Evolutionary conservation across 2,888 invertebrate genomes (phyloP).

Genomic region (Drosophila nigricruria): DNA sequence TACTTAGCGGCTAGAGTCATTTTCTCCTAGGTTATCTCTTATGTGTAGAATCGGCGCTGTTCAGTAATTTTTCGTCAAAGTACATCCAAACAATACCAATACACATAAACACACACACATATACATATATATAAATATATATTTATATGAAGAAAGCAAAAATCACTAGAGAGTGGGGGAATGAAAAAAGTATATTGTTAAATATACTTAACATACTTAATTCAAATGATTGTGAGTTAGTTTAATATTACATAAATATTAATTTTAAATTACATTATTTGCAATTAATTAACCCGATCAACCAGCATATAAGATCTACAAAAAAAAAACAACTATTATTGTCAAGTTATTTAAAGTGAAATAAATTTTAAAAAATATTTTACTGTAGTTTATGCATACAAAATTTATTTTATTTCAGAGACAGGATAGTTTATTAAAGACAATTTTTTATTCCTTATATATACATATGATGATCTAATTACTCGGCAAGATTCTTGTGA

Average conservation of each 20-base stretch:
- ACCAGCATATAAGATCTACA: constrained; percentile 70
- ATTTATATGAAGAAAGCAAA: constrained; percentile 38
- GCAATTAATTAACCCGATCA: constrained; percentile 75
- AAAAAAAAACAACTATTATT: constrained; percentile 64
- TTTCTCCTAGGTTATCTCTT: constrained; percentile 58
- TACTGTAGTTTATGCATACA: background rate
- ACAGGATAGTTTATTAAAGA: background rate
- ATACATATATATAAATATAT: constrained; percentile 30
- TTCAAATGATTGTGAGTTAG: constrained; percentile 80
- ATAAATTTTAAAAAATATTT: constrained; percentile 57
- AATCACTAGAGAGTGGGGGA: constrained; percentile 27
- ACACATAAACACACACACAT: constrained; percentile 31
- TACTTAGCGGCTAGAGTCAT: constrained; percentile 66
- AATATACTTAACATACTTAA: constrained; percentile 69
- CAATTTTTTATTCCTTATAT: background rate
- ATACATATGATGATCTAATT: too few species aligned
- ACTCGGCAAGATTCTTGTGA: background rate
- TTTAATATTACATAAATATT: constrained; percentile 80
- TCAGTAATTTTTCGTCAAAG: constrained; percentile 40
- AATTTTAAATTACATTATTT: constrained; percentile 79
- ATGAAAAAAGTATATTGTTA: constrained; percentile 43
- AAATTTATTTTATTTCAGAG: background rate
- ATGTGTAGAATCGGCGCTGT: constrained; percentile 46
- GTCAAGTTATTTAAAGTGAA: constrained; percentile 78
- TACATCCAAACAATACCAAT: constrained; percentile 11